Evolutionary conservation across 2,888 invertebrate species (phyloP).

Genomic region (Dioctria rufipes): DNA sequence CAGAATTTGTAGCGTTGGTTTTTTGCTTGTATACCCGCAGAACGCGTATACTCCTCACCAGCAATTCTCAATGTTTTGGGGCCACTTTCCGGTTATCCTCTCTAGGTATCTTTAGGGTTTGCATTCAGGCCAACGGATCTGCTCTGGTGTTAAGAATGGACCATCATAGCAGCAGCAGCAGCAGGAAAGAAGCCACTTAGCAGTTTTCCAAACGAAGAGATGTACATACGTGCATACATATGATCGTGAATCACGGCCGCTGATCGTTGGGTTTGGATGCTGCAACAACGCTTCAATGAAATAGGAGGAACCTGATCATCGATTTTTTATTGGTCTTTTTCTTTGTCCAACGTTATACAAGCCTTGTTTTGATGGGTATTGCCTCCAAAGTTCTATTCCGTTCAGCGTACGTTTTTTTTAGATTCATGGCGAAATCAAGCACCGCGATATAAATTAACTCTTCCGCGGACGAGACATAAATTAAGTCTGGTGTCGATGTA

Average conservation of each 20-base stretch:
- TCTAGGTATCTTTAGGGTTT: slow-evolving; percentile 7
- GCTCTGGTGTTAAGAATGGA: slow-evolving; percentile 16
- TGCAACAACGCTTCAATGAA: slow-evolving; percentile 29
- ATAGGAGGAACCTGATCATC: slow-evolving; percentile 28
- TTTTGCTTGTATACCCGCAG: slow-evolving; percentile 4
- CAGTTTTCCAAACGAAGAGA: slow-evolving; percentile 5
- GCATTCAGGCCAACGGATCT: slow-evolving; percentile 2
- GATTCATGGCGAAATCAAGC: slow-evolving; percentile 24
- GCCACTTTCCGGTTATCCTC: slow-evolving; percentile 27
- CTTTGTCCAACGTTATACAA: background rate
- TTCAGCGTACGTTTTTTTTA: background rate
- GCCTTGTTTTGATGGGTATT: slow-evolving; percentile 35
- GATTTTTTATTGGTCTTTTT: background rate
- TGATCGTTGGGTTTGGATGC: slow-evolving; percentile 10
- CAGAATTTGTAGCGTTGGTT: slow-evolving; percentile 40
- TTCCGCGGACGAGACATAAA: slow-evolving; percentile 56
- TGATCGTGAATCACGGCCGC: slow-evolving; percentile 23
- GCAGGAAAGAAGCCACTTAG: slow-evolving; percentile 17
- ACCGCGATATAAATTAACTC: slow-evolving; percentile 51
- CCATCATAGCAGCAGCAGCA: background rate
- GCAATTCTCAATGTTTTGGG: background rate
- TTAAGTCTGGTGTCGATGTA: slow-evolving; percentile 58
- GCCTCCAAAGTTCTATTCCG: slow-evolving; percentile 31
- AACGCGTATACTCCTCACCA: background rate
- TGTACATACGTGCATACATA: background rate